Percentiles rank a stretch among this genome's conserved stretches.
Evolutionary conservation across 2,113 vertebrate species (phyloP).

Genomic region (Tichodroma muraria): DNA sequence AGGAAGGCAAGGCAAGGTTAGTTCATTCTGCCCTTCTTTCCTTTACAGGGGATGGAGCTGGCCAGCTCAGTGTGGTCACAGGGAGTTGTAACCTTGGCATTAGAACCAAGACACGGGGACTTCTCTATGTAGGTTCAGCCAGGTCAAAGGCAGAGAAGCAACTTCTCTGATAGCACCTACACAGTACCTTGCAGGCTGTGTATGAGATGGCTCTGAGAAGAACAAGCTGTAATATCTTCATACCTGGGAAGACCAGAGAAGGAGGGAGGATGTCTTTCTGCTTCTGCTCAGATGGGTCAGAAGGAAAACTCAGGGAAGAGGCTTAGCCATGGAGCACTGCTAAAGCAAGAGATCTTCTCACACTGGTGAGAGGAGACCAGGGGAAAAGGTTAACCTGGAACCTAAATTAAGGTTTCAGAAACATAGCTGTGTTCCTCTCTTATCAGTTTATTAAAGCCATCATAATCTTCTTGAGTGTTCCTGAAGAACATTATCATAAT

Average conservation of each 20-base stretch:
- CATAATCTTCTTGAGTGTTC: constrained; percentile 58
- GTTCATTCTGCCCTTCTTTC: neutral
- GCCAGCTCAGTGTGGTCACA: accelerated
- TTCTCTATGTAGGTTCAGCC: neutral
- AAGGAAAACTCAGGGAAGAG: neutral
- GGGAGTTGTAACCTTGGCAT: neutral
- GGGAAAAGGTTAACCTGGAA: constrained; percentile 39
- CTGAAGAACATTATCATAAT: constrained; percentile 66
- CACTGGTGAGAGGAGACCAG: neutral
- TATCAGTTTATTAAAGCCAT: constrained; percentile 63
- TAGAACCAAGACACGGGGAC: neutral
- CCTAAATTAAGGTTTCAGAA: constrained; percentile 51
- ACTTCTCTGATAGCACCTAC: neutral
- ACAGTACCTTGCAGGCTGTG: neutral
- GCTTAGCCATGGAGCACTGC: neutral
- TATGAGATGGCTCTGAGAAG: neutral
- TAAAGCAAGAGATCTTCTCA: neutral
- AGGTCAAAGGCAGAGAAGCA: neutral
- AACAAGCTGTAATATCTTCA: neutral
- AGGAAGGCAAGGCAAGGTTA: neutral
- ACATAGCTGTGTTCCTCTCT: constrained; percentile 17
- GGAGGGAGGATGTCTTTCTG: neutral
- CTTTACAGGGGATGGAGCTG: neutral
- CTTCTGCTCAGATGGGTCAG: neutral
- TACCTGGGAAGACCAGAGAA: neutral